Evolutionary conservation across 1,140 invertebrate genomes (phyloP), one percentile per base, ranked within the genome.

Genomic region (Mesaphorura yosii): DNA sequence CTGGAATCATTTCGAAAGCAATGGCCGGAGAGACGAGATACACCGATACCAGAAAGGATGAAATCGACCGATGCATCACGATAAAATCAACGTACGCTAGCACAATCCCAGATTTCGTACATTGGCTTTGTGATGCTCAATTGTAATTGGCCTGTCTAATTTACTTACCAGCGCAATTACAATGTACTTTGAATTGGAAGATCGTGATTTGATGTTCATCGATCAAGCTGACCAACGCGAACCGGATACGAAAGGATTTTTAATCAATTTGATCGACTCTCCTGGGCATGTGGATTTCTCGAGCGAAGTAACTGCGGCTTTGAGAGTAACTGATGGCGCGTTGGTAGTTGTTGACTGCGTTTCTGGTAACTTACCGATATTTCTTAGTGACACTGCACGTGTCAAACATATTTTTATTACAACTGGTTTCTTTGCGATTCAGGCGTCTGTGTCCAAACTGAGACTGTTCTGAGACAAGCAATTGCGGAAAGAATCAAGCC

Each of bases 261-360:
- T 98, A 70, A 97, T 98, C 76, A 98, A 98, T 72, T 76, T 98
- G 69, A 98, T 98, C 66, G 94, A 98, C 74, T 98, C 94, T 38
- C 94, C 94, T 65, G 94, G 94, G 57, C 94, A 98, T 82, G 94
- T 98, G 68, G 94, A 98, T 73, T 98, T 98, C 76, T 97, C 93
- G 0, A 94, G 89, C 67, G 94, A 98, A 77, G 94, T 98, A 58
- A 98, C 94, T 51, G 94, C 94, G 68, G 94, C 94, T 63, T 83
- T 98, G 49, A 88, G 94, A 78, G 94, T 98, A 38, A 98, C 94
- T 70, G 94, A 98, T 76, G 94, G 94, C 71, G 94, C 94, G 65
- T 79, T 98, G 41, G 94, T 98, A 46, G 94, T 98, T 53, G 94
- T 98, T 17, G 94, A 98, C 73, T 98, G 94, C 75, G 93, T 97